Conservation (phyloP, 2,888 invertebrate genomes). For the Macropis europaea region DNA sequence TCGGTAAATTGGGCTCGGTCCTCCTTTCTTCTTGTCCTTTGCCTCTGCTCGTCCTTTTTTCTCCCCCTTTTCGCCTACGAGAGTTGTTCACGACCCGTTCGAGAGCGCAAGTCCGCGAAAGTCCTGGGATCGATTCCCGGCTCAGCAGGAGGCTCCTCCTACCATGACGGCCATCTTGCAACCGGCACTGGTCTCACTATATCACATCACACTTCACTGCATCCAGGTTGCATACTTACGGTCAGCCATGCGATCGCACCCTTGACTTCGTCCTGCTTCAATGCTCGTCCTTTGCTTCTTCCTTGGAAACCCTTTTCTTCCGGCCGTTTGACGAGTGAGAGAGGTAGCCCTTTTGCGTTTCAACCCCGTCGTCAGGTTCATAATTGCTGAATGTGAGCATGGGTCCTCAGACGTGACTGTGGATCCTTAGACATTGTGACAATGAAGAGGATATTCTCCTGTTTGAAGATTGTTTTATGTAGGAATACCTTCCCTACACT, state of each 20-base stretch:
- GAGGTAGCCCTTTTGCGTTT: too few relatives aligned
- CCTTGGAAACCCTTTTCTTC: background rate
- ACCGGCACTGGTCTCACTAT: slow-evolving; percentile 75
- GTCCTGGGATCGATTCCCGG: slow-evolving; percentile 78
- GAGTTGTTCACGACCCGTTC: slow-evolving; percentile 63
- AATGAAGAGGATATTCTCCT: too few relatives aligned
- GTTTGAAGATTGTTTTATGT: too few relatives aligned
- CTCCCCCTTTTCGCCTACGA: slow-evolving; percentile 58
- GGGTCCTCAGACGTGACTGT: too few relatives aligned
- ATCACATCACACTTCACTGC: slow-evolving; percentile 77
- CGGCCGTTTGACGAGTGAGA: slow-evolving; percentile 4
- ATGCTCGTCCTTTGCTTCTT: slow-evolving; percentile 2
- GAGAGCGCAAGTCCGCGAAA: slow-evolving; percentile 72
- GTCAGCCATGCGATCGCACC: slow-evolving; percentile 59
- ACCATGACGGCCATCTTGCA: slow-evolving; percentile 79
- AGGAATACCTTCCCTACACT: too few relatives aligned
- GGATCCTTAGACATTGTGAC: too few relatives aligned
- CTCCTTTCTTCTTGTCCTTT: slow-evolving; percentile 31
- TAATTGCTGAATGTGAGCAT: too few relatives aligned
- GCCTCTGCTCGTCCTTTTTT: slow-evolving; percentile 52
- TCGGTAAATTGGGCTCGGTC: slow-evolving; percentile 65
- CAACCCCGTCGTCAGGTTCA: too few relatives aligned
- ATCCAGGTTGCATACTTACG: slow-evolving; percentile 70
- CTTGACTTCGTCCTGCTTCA: slow-evolving; percentile 32
- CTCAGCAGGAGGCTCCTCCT: slow-evolving; percentile 79